These are phyloP conservation scores for Pogonus chalceus DNA, from an alignment of 1,140 invertebrate species.

Conservation along the genomic window DNA sequence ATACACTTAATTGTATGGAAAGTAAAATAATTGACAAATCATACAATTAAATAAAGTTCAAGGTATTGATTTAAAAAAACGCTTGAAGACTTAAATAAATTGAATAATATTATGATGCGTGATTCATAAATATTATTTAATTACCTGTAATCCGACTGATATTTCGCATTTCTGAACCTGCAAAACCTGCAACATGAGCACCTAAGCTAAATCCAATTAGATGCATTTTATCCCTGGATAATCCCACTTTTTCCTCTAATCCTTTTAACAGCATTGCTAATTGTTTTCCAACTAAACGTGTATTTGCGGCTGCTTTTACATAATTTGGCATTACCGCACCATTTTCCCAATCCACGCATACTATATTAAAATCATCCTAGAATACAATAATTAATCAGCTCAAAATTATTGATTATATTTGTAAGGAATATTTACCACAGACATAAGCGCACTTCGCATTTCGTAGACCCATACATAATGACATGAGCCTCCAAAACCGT, in stretches of 20 bases:
- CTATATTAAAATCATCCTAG: constrained; percentile 78
- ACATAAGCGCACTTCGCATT: constrained; percentile 81
- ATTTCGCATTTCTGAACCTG: constrained; percentile 74
- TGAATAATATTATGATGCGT: background rate
- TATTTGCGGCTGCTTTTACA: constrained; percentile 85
- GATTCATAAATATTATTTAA: background rate
- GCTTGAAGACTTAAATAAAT: too few species aligned
- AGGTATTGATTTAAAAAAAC: too few species aligned
- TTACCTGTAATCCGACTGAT: constrained; percentile 76
- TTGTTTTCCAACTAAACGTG: constrained; percentile 82
- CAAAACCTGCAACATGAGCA: constrained; percentile 88
- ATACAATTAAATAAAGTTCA: too few species aligned
- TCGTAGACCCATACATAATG: constrained; percentile 86
- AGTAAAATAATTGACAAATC: too few species aligned
- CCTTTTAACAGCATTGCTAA: constrained; percentile 63
- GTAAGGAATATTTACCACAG: constrained; percentile 55
- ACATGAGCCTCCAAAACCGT: constrained; percentile 88
- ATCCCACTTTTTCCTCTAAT: constrained; percentile 44
- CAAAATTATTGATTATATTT: constrained; percentile 5
- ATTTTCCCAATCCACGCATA: constrained; percentile 90
- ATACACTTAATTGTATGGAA: too few species aligned
- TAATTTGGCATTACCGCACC: constrained; percentile 89
- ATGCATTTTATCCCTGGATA: constrained; percentile 61
- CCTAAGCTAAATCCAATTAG: constrained; percentile 86
- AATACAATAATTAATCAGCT: constrained; percentile 1